phyloP scores from a whole-genome alignment of 2,888 invertebrate species.

The Clusia tigrina region DNA sequence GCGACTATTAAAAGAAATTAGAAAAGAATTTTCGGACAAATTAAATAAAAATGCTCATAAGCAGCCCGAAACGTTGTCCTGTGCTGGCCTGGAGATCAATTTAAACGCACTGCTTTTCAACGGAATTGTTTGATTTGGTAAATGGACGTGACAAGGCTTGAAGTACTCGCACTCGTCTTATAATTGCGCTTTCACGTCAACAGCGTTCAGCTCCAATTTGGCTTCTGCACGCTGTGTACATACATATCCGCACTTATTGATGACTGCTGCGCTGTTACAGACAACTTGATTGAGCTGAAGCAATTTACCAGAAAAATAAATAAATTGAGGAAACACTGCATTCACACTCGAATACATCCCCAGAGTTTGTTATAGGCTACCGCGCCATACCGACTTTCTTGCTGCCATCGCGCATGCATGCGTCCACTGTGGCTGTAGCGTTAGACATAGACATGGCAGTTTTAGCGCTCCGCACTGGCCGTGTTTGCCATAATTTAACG shows the following conservation, averaged over 20 bases:
- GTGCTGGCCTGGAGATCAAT: background rate
- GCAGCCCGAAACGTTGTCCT: background rate
- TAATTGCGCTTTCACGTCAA: background rate
- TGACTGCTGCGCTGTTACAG: conserved; percentile 31
- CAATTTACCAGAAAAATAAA: conserved; percentile 26
- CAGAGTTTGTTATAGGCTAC: background rate
- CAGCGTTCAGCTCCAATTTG: background rate
- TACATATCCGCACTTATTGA: conserved; percentile 17
- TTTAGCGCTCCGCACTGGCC: conserved; percentile 27
- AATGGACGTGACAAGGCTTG: background rate
- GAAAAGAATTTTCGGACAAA: background rate
- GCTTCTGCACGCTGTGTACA: background rate
- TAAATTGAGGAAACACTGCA: conserved; percentile 17
- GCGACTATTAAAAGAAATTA: background rate
- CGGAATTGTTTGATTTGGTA: background rate
- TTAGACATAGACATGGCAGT: too few relatives aligned
- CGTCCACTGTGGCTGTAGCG: too few relatives aligned
- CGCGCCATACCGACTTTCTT: background rate
- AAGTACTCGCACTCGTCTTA: background rate
- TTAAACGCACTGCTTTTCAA: background rate
- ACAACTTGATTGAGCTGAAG: conserved; percentile 45
- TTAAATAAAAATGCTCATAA: background rate
- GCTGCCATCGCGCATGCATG: background rate
- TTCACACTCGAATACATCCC: conserved; percentile 6
- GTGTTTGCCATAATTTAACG: conserved; percentile 35